Conservation (phyloP, 2,113 vertebrate genomes). For the Gnathonemus longibarbis region DNA sequence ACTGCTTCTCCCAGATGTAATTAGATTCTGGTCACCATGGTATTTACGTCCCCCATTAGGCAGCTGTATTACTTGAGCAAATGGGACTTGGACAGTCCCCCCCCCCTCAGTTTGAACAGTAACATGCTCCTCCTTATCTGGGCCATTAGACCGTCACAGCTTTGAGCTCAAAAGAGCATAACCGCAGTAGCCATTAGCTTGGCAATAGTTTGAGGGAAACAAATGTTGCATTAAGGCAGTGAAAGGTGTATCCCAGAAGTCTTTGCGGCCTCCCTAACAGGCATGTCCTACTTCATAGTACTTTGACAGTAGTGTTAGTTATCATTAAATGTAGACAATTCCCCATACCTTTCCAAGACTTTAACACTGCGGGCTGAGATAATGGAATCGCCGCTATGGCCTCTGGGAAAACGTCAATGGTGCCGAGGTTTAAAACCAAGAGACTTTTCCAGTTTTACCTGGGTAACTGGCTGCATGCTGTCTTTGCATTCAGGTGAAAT, state of each 20-base stretch:
- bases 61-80: neutral
- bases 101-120: neutral
- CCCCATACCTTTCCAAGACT: neutral
- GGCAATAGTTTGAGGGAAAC: neutral
- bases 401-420: neutral
- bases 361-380: neutral
- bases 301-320: neutral
- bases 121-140: constrained; percentile 19
- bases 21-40: constrained; percentile 19
- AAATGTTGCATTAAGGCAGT: neutral
- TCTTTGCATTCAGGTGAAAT: neutral
- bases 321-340: neutral
- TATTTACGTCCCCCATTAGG: constrained; percentile 17
- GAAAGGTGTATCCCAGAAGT: neutral
- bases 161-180: constrained; percentile 4
- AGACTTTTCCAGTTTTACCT: neutral
- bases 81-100: neutral
- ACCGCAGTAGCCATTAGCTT: neutral
- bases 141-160: neutral
- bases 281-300: neutral
- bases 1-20: constrained; percentile 3
- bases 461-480: neutral
- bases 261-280: neutral
- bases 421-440: neutral
- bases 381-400: neutral